These are phyloP conservation scores for Bradypodion ventrale DNA, from an alignment of 2,797 vertebrate genomes.

Conservation along the genomic window DNA sequence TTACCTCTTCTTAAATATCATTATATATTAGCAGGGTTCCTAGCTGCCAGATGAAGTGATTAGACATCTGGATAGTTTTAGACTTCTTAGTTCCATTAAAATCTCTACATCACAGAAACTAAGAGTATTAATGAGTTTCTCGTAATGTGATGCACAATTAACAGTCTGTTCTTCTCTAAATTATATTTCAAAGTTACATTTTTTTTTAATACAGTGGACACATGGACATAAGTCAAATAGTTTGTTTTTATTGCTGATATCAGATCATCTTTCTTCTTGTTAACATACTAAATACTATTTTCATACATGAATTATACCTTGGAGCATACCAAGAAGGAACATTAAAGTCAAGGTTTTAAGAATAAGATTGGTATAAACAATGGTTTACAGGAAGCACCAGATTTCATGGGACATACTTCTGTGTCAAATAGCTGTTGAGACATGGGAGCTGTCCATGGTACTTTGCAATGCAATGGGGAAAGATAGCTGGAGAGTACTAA, in stretches of 20 bases:
- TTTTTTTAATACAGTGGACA: not conserved
- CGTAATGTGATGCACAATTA: conserved; percentile 14
- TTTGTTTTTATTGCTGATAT: not conserved
- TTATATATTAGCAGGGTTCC: conserved; percentile 16
- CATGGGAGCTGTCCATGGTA: conserved; percentile 13
- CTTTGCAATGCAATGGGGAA: not conserved
- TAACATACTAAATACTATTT: not conserved
- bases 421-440: not conserved
- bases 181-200: conserved; percentile 9
- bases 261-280: not conserved
- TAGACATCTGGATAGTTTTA: conserved; percentile 27
- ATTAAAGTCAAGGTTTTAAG: not conserved
- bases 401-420: not conserved
- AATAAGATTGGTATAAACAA: not conserved
- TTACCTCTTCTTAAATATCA: not conserved
- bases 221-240: not conserved
- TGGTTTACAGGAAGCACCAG: not conserved
- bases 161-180: conserved; percentile 13
- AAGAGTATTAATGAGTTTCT: conserved; percentile 10
- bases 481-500: not conserved
- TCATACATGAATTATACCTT: not conserved
- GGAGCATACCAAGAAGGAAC: not conserved
- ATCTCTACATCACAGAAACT: not conserved
- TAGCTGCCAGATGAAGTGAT: conserved; percentile 10
- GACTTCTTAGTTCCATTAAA: not conserved